Evolutionary conservation across 2,113 vertebrate species (phyloP), one percentile per base, ranked within the genome.

Genomic region (Pteruthius melanotis): DNA sequence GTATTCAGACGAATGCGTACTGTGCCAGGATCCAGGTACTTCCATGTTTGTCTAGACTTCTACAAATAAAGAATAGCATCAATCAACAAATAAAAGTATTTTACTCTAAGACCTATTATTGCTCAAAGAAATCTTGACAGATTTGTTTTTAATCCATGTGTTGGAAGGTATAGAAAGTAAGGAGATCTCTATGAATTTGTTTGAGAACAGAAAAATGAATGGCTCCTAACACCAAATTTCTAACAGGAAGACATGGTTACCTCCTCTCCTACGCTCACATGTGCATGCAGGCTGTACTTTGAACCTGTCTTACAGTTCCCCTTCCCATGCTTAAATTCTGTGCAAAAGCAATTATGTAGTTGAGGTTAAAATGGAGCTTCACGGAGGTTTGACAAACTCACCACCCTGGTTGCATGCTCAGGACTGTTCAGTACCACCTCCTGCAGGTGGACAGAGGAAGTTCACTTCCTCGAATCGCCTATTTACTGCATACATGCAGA

Each of bases 371-470:
- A 61, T 44, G 21, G 6, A 70, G 16, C 6, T 52, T 35, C 9
- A 39, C 15, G 13, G 15, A 60, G 45, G 33, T 21, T 63, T 66
- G 35, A 11, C 4, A 2, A 71, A 44, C 22, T 79, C 31, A 76
- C 2, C 3, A 24, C 19, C 2, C 12, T 10, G 9, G 17, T 0
- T 49, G 8, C 3, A 19, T 3, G 9, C 16, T 52, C 30, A 66
- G 19, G 22, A 16, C 10, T 42, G 3, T 22, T 82, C 65, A 6
- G 1, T 39, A n/a, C 9, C 15, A 5, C 2, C 17, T 4, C 35
- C 10, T n/a, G 30, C 49, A 50, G 15, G 47, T 42, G 24, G n/a
- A 33, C 19, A 16, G 28, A 35, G n/a, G 17, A 33, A 49, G 8
- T 26, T 71, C 52, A 4, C 27, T 10, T 59, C 13, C 30, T 50